Evolutionary conservation across 1,140 invertebrate genomes (phyloP).

Genomic region (Drosophila lini): DNA sequence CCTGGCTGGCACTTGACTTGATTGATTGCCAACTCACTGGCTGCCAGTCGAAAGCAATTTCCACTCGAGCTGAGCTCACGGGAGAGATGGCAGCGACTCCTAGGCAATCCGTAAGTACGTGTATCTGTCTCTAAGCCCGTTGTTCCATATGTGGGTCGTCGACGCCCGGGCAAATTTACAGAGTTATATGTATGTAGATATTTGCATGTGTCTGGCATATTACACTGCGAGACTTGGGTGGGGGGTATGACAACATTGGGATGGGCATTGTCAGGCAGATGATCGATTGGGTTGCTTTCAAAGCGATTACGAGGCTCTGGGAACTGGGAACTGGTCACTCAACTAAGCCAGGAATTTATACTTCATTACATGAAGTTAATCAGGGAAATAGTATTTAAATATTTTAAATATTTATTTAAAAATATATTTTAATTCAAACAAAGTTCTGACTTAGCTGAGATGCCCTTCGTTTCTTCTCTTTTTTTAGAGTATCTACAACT

Average conservation of each 20-base stretch:
- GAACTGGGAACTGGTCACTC: constrained; percentile 25
- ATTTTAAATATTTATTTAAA: too few relatives aligned
- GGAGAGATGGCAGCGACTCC: constrained; percentile 27
- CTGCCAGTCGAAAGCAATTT: constrained; percentile 58
- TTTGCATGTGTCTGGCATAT: constrained; percentile 44
- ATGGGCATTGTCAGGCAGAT: constrained; percentile 40
- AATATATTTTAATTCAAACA: not conserved
- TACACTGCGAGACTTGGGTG: constrained; percentile 18
- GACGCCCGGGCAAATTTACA: constrained; percentile 36
- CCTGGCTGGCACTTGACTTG: constrained; percentile 60
- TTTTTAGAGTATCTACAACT: constrained; percentile 28
- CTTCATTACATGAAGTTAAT: not conserved
- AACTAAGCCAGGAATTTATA: constrained; percentile 16
- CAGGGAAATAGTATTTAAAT: not conserved
- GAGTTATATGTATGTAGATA: constrained; percentile 5
- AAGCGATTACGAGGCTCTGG: constrained; percentile 24
- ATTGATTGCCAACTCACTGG: constrained; percentile 74
- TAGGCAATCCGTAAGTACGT: constrained; percentile 38
- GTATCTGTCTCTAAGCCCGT: constrained; percentile 41
- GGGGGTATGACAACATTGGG: constrained; percentile 16
- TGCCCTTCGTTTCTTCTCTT: not conserved
- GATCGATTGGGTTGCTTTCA: constrained; percentile 31
- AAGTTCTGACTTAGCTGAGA: not conserved
- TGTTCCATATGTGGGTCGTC: constrained; percentile 52
- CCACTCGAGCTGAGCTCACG: constrained; percentile 50